phyloP scores from a whole-genome alignment of 2,888 invertebrate species.

The Palloptera scutellata region DNA sequence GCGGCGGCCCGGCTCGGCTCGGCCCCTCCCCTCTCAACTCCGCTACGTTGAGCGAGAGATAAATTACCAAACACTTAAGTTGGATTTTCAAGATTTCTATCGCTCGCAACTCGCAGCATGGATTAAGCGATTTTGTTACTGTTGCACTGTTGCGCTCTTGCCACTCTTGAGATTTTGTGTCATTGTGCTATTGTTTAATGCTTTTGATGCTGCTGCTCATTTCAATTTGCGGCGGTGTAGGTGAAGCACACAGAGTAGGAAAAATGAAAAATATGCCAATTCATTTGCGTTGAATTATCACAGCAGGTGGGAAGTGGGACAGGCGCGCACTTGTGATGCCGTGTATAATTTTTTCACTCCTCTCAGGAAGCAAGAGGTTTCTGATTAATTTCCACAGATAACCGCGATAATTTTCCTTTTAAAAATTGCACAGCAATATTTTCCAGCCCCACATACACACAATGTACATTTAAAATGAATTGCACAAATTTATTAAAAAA shows the following conservation, averaged over 20 bases:
- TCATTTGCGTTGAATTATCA: conserved; percentile 63
- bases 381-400: conserved; percentile 61
- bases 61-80: conserved; percentile 63
- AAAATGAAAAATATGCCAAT: conserved; percentile 63
- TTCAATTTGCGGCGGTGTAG: conserved; percentile 37
- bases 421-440: not conserved
- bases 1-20: conserved; percentile 5
- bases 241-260: conserved; percentile 17
- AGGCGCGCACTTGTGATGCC: conserved; percentile 19
- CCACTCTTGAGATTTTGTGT: conserved; percentile 22
- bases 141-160: conserved; percentile 27
- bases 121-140: conserved; percentile 27
- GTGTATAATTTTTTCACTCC: conserved; percentile 16
- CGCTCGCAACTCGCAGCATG: conserved; percentile 38
- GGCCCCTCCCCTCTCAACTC: not conserved
- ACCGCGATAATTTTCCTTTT: conserved; percentile 39
- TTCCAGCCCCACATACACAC: not conserved
- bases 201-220: conserved; percentile 43
- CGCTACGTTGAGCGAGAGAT: conserved; percentile 45
- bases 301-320: conserved; percentile 30
- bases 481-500: not conserved
- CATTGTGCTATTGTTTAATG: conserved; percentile 14
- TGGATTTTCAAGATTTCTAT: conserved; percentile 63
- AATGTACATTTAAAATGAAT: not conserved
- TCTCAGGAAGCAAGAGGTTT: conserved; percentile 44